These are phyloP conservation scores for Magallana ariakensis DNA, from an alignment of 1,140 invertebrate species.

Conservation along the genomic window DNA sequence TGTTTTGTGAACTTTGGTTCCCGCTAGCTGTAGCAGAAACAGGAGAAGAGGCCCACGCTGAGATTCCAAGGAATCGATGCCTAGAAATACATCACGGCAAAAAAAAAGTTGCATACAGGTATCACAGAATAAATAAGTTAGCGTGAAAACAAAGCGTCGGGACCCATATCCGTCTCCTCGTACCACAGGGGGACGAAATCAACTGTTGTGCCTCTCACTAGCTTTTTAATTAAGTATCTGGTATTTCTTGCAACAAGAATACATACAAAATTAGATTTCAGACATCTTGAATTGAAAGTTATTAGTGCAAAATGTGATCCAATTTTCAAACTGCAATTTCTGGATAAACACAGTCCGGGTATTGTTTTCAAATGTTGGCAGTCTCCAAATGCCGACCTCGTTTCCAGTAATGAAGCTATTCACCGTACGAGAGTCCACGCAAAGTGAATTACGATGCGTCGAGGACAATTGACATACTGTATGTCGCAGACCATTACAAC, in stretches of 20 bases:
- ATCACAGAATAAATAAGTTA: not conserved
- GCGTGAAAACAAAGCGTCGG: not conserved
- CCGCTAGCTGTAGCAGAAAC: not conserved
- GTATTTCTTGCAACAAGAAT: not conserved
- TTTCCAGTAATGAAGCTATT: not conserved
- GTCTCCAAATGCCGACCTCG: not conserved
- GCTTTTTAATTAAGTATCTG: not conserved
- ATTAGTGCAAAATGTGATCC: not conserved
- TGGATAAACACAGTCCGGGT: not conserved
- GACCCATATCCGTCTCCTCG: not conserved
- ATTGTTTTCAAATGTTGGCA: not conserved
- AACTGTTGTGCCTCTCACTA: not conserved
- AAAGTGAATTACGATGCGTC: not conserved
- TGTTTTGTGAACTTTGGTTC: constrained; percentile 24
- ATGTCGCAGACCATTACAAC: not conserved
- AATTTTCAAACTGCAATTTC: not conserved
- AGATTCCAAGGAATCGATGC: constrained; percentile 23
- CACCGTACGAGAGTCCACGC: not conserved
- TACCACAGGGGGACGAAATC: not conserved
- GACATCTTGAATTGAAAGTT: constrained; percentile 2
- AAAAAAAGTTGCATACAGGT: not conserved
- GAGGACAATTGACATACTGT: not conserved
- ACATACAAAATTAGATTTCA: not conserved
- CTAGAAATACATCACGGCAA: constrained; percentile 18
- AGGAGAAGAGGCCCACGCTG: not conserved